Evolutionary conservation across 2,797 vertebrate genomes (phyloP).

Genomic region (Enteromius treurensis): DNA sequence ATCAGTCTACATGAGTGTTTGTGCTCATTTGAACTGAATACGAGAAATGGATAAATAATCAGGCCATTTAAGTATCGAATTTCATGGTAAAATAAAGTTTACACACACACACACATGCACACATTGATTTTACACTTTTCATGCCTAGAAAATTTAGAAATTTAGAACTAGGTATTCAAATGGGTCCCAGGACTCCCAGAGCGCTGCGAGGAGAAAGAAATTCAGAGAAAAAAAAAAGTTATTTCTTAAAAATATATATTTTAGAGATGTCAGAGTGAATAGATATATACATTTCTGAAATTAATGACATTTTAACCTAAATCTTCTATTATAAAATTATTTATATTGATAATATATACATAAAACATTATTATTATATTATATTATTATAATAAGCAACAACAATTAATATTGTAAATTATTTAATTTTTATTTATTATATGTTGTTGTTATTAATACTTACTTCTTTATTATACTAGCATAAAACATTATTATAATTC

Average conservation of each 20-base stretch:
- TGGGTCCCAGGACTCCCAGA: not conserved
- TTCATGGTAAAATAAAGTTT: not conserved
- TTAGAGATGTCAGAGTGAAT: not conserved
- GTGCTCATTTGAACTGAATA: slow-evolving; percentile 28
- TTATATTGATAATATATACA: not conserved
- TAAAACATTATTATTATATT: too few relatives aligned
- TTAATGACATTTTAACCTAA: not conserved
- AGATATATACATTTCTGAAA: not conserved
- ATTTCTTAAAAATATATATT: not conserved
- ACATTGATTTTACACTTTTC: too few relatives aligned
- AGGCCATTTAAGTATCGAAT: not conserved
- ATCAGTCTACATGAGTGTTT: slow-evolving; percentile 18
- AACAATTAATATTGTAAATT: not conserved
- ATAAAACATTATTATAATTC: not conserved
- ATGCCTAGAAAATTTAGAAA: not conserved
- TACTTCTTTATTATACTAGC: not conserved
- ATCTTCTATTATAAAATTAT: not conserved
- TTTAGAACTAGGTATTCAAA: not conserved
- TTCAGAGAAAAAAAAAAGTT: not conserved
- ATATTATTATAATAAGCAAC: not conserved
- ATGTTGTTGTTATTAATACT: not conserved
- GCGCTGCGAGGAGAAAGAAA: not conserved
- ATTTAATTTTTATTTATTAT: not conserved
- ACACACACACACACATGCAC: too few relatives aligned
- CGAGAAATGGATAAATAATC: not conserved